phyloP scores from a whole-genome alignment of 2,113 vertebrate species.

The Laterallus jamaicensis region DNA sequence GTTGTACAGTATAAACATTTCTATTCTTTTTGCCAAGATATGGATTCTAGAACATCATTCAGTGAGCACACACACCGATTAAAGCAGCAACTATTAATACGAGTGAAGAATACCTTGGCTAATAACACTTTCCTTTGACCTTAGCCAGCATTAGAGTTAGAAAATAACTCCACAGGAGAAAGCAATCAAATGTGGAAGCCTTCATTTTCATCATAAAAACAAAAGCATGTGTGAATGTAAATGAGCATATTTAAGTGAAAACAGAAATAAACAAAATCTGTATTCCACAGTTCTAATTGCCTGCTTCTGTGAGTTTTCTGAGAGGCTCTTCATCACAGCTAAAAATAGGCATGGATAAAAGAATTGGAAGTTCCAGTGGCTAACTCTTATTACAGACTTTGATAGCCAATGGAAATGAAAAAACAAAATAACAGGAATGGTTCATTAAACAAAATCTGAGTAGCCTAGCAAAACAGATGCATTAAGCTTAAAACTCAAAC shows the following conservation, averaged over 20 bases:
- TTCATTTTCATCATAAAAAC: neutral
- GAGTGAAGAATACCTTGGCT: neutral
- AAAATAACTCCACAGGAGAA: neutral
- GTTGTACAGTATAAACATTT: neutral
- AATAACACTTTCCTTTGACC: neutral
- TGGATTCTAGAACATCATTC: neutral
- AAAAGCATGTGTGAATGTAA: neutral
- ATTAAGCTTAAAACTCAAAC: neutral
- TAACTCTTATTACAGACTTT: neutral
- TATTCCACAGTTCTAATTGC: neutral
- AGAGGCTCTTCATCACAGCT: neutral
- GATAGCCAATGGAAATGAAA: neutral
- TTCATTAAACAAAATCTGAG: neutral
- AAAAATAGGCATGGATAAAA: neutral
- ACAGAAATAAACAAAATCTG: slow-evolving; percentile 14
- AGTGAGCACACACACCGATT: neutral
- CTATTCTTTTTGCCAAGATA: neutral
- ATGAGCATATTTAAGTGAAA: slow-evolving; percentile 3
- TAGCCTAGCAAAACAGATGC: neutral
- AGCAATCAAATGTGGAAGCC: neutral
- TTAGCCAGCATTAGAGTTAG: neutral
- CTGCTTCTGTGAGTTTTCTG: neutral
- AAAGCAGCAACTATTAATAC: neutral
- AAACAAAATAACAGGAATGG: neutral
- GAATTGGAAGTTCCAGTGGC: neutral